These are phyloP conservation scores for Eonycteris spelaea DNA, from an alignment of 2,113 vertebrate species.

Conservation along the genomic window DNA sequence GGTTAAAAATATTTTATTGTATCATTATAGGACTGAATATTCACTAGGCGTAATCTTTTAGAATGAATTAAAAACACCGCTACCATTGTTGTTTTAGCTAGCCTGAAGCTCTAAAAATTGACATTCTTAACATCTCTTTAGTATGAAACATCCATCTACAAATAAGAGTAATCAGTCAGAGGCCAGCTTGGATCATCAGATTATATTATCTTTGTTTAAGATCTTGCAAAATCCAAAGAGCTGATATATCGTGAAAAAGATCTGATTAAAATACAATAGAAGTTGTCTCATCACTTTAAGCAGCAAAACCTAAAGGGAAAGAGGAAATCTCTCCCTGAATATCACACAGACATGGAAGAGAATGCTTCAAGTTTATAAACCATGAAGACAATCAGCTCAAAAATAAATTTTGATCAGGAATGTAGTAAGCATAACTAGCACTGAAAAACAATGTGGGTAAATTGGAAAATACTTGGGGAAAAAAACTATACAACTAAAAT, in stretches of 20 bases:
- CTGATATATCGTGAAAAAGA: background rate
- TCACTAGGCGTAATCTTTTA: background rate
- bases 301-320: background rate
- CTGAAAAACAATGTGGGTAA: background rate
- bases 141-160: slow-evolving; percentile 23
- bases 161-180: slow-evolving; percentile 33
- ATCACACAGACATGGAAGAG: background rate
- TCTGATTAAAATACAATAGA: background rate
- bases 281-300: background rate
- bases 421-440: background rate
- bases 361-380: background rate
- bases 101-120: background rate
- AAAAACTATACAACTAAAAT: background rate
- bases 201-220: slow-evolving; percentile 28
- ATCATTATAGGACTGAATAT: background rate
- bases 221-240: background rate
- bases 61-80: slow-evolving; percentile 11
- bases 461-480: background rate
- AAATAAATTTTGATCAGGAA: background rate
- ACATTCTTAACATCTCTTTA: background rate
- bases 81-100: background rate
- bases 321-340: background rate
- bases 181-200: background rate
- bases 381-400: background rate
- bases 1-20: background rate